Evolutionary conservation across 2,113 vertebrate species (phyloP).

Genomic region (Muntiacus reevesi): DNA sequence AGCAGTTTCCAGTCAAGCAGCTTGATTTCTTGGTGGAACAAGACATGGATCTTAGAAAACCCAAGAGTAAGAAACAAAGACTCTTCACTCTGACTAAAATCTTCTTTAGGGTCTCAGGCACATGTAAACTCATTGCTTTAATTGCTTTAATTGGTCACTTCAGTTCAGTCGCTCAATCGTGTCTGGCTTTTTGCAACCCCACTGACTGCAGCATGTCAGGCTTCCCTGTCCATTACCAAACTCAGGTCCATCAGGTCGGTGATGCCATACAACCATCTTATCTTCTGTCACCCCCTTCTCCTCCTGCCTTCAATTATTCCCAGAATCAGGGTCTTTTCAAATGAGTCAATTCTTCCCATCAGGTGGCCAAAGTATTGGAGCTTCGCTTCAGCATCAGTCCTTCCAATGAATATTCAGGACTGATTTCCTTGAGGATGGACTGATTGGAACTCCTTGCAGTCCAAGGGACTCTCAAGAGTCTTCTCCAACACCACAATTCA

Average conservation of each 20-base stretch:
- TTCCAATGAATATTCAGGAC: background rate
- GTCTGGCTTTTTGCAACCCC: background rate
- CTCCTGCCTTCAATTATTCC: background rate
- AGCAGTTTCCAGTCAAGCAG: background rate
- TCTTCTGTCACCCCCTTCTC: background rate
- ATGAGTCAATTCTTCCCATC: background rate
- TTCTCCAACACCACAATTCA: background rate
- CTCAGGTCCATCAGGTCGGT: background rate
- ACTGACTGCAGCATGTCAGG: background rate
- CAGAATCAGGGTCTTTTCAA: background rate
- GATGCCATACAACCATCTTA: background rate
- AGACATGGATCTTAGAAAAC: background rate
- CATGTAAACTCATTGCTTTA: background rate
- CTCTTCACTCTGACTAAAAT: background rate
- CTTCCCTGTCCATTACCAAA: background rate
- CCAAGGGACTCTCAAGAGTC: background rate
- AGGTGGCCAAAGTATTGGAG: background rate
- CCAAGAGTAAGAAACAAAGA: background rate
- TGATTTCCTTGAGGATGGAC: background rate
- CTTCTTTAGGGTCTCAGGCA: background rate
- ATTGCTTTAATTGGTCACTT: background rate
- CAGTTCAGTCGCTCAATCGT: background rate
- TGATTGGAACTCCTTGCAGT: background rate
- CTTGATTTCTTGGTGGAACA: background rate
- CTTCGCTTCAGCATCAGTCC: background rate